A percentile compares a stretch with the other conserved stretches of the same genome.
phyloP scores from a whole-genome alignment of 1,140 invertebrate genomes.

The Antheraea mylitta region DNA sequence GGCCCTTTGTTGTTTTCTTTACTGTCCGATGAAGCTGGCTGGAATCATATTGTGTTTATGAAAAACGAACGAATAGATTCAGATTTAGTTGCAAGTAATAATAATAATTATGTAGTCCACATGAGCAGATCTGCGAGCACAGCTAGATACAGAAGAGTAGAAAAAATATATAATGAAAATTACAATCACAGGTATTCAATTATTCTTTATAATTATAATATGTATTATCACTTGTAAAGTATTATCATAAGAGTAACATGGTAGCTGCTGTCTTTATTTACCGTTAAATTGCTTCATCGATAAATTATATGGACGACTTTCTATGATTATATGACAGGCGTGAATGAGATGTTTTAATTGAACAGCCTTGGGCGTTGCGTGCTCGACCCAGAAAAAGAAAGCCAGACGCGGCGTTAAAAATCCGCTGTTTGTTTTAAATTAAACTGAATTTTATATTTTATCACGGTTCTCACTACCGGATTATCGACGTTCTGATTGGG shows the following conservation, averaged over 20 bases:
- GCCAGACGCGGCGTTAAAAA: constrained; percentile 2
- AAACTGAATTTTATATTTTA: background rate
- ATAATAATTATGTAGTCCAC: no score
- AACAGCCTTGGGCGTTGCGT: constrained; percentile 36
- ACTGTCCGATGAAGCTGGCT: no score
- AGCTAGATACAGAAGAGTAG: no score
- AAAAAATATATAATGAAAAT: no score
- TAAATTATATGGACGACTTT: constrained; percentile 25
- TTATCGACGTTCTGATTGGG: background rate
- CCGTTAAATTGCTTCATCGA: constrained; percentile 22
- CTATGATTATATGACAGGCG: constrained; percentile 28
- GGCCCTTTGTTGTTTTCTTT: no score
- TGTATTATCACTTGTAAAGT: background rate
- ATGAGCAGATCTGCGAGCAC: no score
- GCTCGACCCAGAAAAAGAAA: constrained; percentile 33
- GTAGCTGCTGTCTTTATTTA: constrained; percentile 2
- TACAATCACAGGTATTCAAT: background rate
- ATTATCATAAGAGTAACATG: constrained; percentile 3
- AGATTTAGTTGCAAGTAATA: no score
- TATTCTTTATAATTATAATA: background rate
- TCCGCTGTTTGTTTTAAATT: background rate
- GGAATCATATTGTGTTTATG: no score
- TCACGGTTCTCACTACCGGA: background rate
- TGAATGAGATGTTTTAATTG: constrained; percentile 38
- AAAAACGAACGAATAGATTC: no score